These are phyloP conservation scores for Origma solitaria DNA, from an alignment of 2,113 vertebrate species.

Conservation along the genomic window DNA sequence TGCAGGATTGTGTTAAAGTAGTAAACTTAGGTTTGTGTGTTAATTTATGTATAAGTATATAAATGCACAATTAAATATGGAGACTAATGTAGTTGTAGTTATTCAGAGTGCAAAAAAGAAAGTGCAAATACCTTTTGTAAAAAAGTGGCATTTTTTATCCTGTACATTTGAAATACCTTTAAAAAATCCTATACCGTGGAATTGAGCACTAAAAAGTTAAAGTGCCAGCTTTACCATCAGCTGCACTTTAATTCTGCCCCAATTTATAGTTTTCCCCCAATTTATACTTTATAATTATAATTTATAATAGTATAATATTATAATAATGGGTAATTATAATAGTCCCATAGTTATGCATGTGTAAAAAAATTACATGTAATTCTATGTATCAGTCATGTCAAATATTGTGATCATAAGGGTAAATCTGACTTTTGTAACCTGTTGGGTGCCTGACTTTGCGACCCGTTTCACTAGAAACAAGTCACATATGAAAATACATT, in stretches of 20 bases:
- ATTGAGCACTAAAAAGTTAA: background rate
- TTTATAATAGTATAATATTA: no score
- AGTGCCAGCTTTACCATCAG: background rate
- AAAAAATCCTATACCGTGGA: background rate
- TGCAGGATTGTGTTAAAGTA: background rate
- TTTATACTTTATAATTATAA: no score
- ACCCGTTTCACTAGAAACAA: background rate
- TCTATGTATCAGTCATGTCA: background rate
- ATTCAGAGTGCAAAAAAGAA: background rate
- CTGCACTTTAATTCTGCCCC: background rate
- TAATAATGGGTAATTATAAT: no score
- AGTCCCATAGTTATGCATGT: no score
- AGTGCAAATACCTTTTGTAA: background rate
- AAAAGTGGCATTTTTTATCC: background rate
- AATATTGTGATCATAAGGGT: background rate
- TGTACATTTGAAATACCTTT: background rate
- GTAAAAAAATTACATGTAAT: background rate
- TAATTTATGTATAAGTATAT: background rate
- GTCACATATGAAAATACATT: background rate
- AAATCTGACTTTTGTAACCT: background rate
- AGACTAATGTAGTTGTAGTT: background rate
- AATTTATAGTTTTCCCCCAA: background rate
- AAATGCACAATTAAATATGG: background rate
- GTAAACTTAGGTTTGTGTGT: background rate
- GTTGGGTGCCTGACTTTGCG: background rate